Evolutionary conservation across 2,113 vertebrate genomes (phyloP).

Genomic region (Okapia johnstoni): DNA sequence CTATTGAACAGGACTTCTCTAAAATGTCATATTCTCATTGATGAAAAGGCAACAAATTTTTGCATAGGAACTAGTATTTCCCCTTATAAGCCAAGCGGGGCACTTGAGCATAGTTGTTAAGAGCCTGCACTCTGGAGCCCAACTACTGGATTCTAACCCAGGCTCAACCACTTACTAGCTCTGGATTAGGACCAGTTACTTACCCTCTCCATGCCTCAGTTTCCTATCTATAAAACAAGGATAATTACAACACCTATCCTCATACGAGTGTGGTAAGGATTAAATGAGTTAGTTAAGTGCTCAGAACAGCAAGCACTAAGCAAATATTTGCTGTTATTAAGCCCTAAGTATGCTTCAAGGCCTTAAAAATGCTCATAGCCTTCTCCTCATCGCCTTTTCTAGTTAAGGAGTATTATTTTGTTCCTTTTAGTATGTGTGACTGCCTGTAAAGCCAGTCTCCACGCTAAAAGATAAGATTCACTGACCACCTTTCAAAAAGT

Average conservation of each 20-base stretch:
- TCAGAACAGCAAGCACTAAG: conserved; percentile 6
- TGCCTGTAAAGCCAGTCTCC: neutral
- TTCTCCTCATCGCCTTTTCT: neutral
- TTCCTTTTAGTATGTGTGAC: neutral
- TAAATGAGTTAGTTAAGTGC: neutral
- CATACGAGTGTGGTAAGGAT: neutral
- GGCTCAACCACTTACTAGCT: neutral
- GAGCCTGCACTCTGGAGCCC: neutral
- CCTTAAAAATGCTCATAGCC: neutral
- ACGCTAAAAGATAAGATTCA: neutral
- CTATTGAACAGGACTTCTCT: neutral
- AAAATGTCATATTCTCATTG: neutral
- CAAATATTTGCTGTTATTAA: conserved; percentile 15
- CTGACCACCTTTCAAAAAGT: neutral
- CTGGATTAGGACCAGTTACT: neutral
- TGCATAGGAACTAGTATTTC: neutral
- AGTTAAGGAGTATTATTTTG: neutral
- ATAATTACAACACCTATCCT: neutral
- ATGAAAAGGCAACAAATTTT: neutral
- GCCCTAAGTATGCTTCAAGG: neutral
- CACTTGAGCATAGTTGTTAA: neutral
- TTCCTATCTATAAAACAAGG: neutral
- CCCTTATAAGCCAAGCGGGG: neutral
- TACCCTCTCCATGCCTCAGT: neutral
- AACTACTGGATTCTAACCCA: neutral